Conservation (phyloP, 2,113 vertebrate species). For the Phyllostomus hastatus region DNA sequence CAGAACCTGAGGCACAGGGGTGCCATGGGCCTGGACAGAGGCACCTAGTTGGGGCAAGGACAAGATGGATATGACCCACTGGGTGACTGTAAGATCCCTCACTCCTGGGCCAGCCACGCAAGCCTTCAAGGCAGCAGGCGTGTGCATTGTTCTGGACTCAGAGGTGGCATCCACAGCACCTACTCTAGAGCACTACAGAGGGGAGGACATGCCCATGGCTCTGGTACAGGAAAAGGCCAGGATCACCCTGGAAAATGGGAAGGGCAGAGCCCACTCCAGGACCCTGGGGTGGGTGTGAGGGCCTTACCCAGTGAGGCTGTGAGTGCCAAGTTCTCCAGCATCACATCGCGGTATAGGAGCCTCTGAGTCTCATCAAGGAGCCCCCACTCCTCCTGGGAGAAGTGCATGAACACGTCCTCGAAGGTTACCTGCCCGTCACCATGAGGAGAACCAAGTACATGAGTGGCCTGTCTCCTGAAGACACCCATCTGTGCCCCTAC, state of each 20-base stretch:
- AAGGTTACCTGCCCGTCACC: slow-evolving; percentile 33
- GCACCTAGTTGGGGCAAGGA: not conserved
- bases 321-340: slow-evolving; percentile 54
- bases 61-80: not conserved
- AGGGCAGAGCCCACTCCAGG: not conserved
- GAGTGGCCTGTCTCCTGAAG: not conserved
- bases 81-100: not conserved
- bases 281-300: not conserved
- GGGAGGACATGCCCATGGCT: not conserved
- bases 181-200: not conserved
- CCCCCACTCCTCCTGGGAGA: slow-evolving; percentile 62
- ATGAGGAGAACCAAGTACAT: not conserved
- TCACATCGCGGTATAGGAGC: slow-evolving; percentile 47
- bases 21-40: not conserved
- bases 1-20: not conserved
- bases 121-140: not conserved
- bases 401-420: slow-evolving; percentile 41
- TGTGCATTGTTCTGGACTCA: not conserved
- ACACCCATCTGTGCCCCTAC: not conserved
- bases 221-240: not conserved
- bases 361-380: slow-evolving; percentile 57
- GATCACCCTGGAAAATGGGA: not conserved
- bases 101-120: too few species aligned
- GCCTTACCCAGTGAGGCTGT: slow-evolving; percentile 40
- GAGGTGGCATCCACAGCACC: not conserved